phyloP scores from a whole-genome alignment of 2,888 invertebrate species.

The Philaethria dido region DNA sequence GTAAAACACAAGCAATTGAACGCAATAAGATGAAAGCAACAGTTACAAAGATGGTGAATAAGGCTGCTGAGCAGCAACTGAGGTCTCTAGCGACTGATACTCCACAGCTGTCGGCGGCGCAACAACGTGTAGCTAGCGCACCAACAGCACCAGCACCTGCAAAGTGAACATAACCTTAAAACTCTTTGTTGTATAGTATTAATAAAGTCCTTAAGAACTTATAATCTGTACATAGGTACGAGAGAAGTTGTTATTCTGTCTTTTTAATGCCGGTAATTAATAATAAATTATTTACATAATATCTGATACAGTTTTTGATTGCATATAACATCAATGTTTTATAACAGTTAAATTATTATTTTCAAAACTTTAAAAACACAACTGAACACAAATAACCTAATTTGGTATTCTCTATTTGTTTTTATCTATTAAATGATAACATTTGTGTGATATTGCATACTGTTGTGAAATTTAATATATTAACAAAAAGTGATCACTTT shows the following conservation, averaged over 20 bases:
- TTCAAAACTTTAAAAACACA: too few species aligned
- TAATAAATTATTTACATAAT: background rate
- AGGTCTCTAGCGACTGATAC: constrained; percentile 82
- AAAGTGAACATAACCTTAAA: constrained; percentile 52
- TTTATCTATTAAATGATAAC: background rate
- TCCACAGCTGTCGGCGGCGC: constrained; percentile 79
- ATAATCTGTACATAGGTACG: background rate
- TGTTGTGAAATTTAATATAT: background rate
- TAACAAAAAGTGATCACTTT: background rate
- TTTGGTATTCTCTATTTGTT: too few species aligned
- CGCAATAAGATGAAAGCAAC: constrained; percentile 86
- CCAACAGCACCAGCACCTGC: constrained; percentile 71
- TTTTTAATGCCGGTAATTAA: background rate
- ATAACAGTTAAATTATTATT: too few species aligned
- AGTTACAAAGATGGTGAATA: constrained; percentile 88
- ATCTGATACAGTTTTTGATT: too few species aligned
- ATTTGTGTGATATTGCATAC: background rate
- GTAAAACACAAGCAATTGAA: constrained; percentile 85
- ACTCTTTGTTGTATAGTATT: constrained; percentile 26
- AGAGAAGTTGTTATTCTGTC: background rate
- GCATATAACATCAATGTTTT: too few species aligned
- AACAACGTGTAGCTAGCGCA: constrained; percentile 69
- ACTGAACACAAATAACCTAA: too few species aligned
- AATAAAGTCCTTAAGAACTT: background rate
- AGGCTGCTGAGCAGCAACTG: constrained; percentile 86